A percentile compares a stretch with the other conserved stretches of the same genome.
phyloP scores from a whole-genome alignment of 2,888 invertebrate genomes.

The Malthinus flaveolus region DNA sequence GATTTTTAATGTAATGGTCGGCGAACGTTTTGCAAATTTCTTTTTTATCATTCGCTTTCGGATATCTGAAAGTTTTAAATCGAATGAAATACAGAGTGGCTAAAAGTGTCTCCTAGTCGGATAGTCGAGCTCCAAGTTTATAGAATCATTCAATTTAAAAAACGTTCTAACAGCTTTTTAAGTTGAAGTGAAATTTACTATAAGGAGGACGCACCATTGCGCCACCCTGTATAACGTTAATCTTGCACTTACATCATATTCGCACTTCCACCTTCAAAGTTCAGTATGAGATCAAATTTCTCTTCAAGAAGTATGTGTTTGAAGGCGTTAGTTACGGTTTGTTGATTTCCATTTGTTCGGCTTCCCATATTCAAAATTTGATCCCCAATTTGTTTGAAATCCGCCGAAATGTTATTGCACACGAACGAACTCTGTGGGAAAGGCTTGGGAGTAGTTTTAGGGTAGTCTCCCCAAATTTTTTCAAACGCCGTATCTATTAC shows the following conservation, averaged over 20 bases:
- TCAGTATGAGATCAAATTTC: constrained; percentile 72
- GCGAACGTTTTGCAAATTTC: constrained; percentile 58
- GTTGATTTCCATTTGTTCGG: constrained; percentile 48
- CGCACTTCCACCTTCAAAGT: constrained; percentile 74
- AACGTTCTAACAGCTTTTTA: too few species aligned
- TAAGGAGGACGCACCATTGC: too few species aligned
- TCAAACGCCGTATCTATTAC: constrained; percentile 64
- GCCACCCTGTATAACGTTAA: neutral
- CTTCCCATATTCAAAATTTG: constrained; percentile 60
- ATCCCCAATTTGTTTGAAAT: constrained; percentile 67
- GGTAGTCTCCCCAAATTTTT: constrained; percentile 51
- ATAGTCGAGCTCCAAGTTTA: too few species aligned
- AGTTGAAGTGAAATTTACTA: too few species aligned
- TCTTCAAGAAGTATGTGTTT: constrained; percentile 66
- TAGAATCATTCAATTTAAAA: too few species aligned
- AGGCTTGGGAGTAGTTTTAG: constrained; percentile 47
- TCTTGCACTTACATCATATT: constrained; percentile 57
- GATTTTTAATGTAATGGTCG: constrained; percentile 54
- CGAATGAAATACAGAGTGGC: neutral
- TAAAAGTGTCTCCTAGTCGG: too few species aligned
- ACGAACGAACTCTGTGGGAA: constrained; percentile 39
- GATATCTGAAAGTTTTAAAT: constrained; percentile 30
- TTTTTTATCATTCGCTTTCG: constrained; percentile 39
- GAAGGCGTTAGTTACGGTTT: constrained; percentile 62
- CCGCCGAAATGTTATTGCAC: constrained; percentile 53